Evolutionary conservation across 2,797 vertebrate species (phyloP), one percentile per base, ranked within the genome.

Genomic region (Gymnocypris eckloni): DNA sequence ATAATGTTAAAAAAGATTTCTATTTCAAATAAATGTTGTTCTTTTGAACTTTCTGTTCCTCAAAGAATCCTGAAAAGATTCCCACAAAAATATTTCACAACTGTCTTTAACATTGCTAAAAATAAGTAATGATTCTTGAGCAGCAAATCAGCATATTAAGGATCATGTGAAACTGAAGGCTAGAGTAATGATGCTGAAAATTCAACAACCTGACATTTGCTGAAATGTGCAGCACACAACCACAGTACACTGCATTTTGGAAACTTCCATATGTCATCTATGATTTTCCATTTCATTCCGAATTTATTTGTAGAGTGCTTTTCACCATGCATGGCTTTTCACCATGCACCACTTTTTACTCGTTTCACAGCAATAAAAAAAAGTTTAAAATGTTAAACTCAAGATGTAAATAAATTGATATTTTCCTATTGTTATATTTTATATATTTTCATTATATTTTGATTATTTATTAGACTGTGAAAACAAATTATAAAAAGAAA

Each of bases 391-490:
- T 11, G 56, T n/a, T 20, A 7, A 18, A 56, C 8, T 56, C 18
- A 22, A 54, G 18, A 54, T 16, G 50, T 4, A 54, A 54, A 54
- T 7, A 0, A 2, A 0, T 10, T 9, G 0, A 22, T 9, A 22
- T 56, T 22, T 56, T 56, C 20, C 33, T 33, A 33, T 33, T 33
- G 0, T 33, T 33, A 3, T 33, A 33, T 33, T 33, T 33, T 33
- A 33, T 33, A 33, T 33, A 33, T 33, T 33, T 33, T 33, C 33
- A 33, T 9, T 0, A 22, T 9, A 22, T 56, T 22, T 56, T 56
- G 8, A 56, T 56, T 56, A 56, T 22, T 54, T 54, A 54, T 20
- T 8, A 48, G 12, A 48, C 45, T 54, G 18, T 33, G 33, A 33
- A 33, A 33, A 33, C 2, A 33, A 33, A 33, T 33, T 3, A 33